Conservation (phyloP, 2,797 vertebrate species). For the Pyrrhura leucotis region DNA sequence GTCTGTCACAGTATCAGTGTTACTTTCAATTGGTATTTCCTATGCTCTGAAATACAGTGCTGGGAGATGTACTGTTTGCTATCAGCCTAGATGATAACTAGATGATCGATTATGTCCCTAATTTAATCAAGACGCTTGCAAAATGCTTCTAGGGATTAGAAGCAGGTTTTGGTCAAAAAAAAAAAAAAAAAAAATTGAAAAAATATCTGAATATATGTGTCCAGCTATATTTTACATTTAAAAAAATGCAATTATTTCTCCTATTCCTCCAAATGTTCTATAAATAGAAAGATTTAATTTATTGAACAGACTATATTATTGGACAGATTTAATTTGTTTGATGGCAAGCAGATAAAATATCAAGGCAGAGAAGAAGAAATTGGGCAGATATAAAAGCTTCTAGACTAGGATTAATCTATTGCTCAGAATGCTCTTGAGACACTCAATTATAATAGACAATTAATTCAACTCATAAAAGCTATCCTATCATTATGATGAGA, state of each 20-base stretch:
- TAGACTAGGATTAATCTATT: neutral
- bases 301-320: neutral
- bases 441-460: neutral
- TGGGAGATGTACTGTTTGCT: neutral
- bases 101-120: neutral
- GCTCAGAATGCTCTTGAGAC: neutral
- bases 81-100: neutral
- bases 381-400: neutral
- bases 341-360: neutral
- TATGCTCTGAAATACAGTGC: neutral
- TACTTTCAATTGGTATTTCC: neutral
- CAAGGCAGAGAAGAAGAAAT: neutral
- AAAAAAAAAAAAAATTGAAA: neutral
- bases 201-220: neutral
- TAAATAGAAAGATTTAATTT: neutral
- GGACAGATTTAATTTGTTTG: neutral
- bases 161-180: neutral
- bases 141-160: neutral
- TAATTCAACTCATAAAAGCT: neutral
- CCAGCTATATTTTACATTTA: neutral
- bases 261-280: neutral
- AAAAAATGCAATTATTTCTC: neutral
- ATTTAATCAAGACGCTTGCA: neutral
- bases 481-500: neutral
- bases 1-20: neutral